phyloP scores from a whole-genome alignment of 2,113 vertebrate species.

The Vimba vimba region DNA sequence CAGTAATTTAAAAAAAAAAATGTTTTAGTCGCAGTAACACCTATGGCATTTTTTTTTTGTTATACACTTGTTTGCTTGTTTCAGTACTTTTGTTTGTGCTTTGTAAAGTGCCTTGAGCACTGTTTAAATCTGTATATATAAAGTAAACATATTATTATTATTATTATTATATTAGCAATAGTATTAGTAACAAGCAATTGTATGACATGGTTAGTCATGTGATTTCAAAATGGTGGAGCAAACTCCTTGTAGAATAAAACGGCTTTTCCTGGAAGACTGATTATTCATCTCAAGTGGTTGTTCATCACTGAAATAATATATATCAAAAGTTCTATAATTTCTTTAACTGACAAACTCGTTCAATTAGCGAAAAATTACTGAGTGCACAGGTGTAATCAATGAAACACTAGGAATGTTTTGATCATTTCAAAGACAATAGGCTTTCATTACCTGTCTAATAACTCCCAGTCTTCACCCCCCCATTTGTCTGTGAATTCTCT shows the following conservation, averaged over 20 bases:
- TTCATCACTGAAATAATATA: neutral
- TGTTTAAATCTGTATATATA: too few relatives aligned
- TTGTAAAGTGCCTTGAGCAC: too few relatives aligned
- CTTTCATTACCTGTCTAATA: constrained; percentile 45
- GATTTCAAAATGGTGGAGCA: too few relatives aligned
- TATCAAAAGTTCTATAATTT: neutral
- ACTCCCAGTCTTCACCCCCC: constrained; percentile 57
- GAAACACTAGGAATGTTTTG: neutral
- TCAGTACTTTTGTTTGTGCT: too few relatives aligned
- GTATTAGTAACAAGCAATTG: too few relatives aligned
- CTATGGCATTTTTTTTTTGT: too few relatives aligned
- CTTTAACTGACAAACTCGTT: neutral
- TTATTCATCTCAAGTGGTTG: neutral
- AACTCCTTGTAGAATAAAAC: neutral
- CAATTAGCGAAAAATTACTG: neutral
- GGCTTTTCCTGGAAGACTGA: neutral
- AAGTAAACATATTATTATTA: too few relatives aligned
- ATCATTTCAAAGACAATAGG: neutral
- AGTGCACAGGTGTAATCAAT: neutral
- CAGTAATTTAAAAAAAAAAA: too few relatives aligned
- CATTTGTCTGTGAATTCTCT: constrained; percentile 46
- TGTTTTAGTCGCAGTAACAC: too few relatives aligned
- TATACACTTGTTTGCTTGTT: too few relatives aligned
- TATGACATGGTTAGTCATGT: too few relatives aligned
- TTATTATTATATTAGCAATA: too few relatives aligned